Percentiles rank a stretch among this genome's conserved stretches.
Conservation (phyloP, 2,113 vertebrate genomes). For the Micronisus gabar region DNA sequence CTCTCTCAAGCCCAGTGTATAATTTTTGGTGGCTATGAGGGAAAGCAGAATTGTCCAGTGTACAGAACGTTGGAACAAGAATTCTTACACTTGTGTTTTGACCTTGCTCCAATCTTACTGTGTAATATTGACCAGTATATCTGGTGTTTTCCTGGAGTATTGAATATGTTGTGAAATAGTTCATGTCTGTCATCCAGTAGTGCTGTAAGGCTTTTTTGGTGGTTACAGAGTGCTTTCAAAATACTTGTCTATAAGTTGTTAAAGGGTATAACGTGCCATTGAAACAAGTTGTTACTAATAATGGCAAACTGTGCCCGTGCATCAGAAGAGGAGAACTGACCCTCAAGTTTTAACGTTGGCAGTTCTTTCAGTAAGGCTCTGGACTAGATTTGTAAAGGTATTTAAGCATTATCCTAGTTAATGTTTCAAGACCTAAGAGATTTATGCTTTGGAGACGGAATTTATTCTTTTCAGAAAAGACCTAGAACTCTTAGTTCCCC, state of each 20-base stretch:
- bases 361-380: conserved; percentile 1
- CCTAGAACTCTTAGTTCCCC: neutral
- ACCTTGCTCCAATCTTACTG: neutral
- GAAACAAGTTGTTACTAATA: neutral
- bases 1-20: neutral
- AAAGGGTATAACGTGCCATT: neutral
- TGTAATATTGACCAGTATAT: neutral
- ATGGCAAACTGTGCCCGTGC: neutral
- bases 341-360: neutral
- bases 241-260: neutral
- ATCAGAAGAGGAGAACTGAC: conserved; percentile 41
- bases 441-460: neutral
- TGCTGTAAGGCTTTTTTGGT: neutral
- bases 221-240: neutral
- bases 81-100: neutral
- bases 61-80: neutral
- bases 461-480: conserved; percentile 15
- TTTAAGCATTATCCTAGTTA: conserved; percentile 27
- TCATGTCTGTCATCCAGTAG: neutral
- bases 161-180: neutral
- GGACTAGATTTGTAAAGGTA: conserved; percentile 34
- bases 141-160: neutral
- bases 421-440: neutral
- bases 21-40: neutral
- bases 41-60: neutral